Base-by-base conservation (phyloP, 2,888 invertebrate species). In the Oscheius sp. region DNA sequence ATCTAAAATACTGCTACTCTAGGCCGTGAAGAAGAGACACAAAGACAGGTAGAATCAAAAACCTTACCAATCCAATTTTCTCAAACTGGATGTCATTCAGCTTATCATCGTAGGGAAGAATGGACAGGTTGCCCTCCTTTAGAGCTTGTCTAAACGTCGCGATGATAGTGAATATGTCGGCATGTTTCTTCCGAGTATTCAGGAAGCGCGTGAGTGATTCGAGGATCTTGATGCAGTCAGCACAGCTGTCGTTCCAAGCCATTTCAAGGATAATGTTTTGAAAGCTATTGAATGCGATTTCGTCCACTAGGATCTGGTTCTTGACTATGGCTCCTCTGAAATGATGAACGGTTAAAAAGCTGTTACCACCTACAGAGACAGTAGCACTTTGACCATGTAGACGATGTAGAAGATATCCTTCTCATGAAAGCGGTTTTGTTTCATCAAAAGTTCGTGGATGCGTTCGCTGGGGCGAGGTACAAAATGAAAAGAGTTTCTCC, bases 321-420 rank as follows among this genome's bases (percentile, higher is more conserved):
- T 63, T 63, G 1, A 63, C 63, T n/a, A 63, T 48, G n/a, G 47
- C 47, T 50, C 48, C 63, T 5, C 63, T 47, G 29, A 60, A 60
- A 9, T 10, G 32, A 7, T 3, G 11, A 32, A 35, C 11, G 9
- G 2, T 35, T 35, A 9, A 58, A 29, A n/a, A 58, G 37, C 4
- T 42, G 42, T 42, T 7, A 5, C 42, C 3, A 60, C 60, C 10
- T 60, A 60, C 60, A 60, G 11, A 10, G 63, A 63, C 2, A n/a
- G 21, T 3, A 63, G 63, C 5, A n/a, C n/a, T 21, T 47, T 10
- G 29, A 63, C 11, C 29, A 63, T 47, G 21, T 63, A 63, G 4
- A 48, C 29, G 2, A 63, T 2, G 3, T 47, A 10, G 33, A 63
- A 63, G 53, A 53, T 29, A 7, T 60, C 35, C 13, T 60, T 35